Evolutionary conservation across 2,888 invertebrate species (phyloP).

Genomic region (Ischnura elegans): DNA sequence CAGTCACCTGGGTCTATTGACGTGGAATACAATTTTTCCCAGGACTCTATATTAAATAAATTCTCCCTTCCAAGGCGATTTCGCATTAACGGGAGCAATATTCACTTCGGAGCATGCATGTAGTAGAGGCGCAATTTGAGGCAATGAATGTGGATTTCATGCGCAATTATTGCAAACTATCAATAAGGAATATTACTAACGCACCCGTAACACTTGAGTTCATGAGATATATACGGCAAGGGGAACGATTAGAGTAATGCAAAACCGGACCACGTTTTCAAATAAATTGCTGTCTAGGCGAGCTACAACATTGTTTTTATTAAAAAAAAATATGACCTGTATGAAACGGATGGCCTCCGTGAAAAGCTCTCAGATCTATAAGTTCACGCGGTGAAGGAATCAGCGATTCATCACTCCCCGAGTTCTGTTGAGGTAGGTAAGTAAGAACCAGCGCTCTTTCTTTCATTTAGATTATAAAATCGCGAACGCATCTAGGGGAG

Average conservation of each 20-base stretch:
- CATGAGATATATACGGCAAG: too few relatives aligned
- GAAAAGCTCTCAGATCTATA: neutral
- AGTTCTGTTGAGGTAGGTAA: neutral
- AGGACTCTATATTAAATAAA: neutral
- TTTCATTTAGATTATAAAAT: neutral
- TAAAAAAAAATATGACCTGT: neutral
- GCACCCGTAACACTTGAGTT: too few relatives aligned
- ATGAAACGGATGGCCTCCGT: neutral
- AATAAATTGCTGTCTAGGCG: neutral
- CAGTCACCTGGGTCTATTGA: neutral
- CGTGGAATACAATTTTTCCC: neutral
- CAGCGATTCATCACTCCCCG: neutral
- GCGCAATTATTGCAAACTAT: too few relatives aligned
- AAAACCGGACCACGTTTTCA: too few relatives aligned
- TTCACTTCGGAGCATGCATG: too few relatives aligned
- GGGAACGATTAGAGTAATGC: too few relatives aligned
- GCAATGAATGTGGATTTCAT: too few relatives aligned
- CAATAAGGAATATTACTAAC: too few relatives aligned
- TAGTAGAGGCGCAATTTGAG: too few relatives aligned
- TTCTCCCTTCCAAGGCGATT: neutral
- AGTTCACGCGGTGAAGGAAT: neutral
- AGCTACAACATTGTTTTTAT: neutral
- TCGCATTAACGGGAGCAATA: too few relatives aligned
- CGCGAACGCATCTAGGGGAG: neutral
- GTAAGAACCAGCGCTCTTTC: neutral